A percentile compares a stretch with the other conserved stretches of the same genome.
phyloP scores from a whole-genome alignment of 2,888 invertebrate genomes.

The Polymixis flavicincta region DNA sequence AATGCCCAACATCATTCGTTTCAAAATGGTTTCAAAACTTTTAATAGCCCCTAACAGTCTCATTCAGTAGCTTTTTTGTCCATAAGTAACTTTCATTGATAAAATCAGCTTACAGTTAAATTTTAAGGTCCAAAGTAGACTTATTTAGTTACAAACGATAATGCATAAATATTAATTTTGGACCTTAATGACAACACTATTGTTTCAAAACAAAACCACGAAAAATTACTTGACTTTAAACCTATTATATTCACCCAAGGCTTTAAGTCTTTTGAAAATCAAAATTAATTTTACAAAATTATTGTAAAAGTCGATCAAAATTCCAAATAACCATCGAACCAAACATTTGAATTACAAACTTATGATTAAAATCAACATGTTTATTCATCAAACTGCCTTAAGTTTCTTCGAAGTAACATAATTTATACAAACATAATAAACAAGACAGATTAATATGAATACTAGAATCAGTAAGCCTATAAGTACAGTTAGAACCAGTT shows the following conservation, averaged over 20 bases:
- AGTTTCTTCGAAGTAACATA: conserved; percentile 33
- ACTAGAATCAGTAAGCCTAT: conserved; percentile 31
- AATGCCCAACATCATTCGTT: background rate
- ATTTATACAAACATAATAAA: conserved; percentile 46
- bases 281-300: conserved; percentile 18
- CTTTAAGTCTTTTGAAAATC: background rate
- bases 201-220: conserved; percentile 7
- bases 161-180: background rate
- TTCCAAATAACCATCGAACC: conserved; percentile 16
- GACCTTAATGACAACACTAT: background rate
- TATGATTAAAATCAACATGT: conserved; percentile 39
- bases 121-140: background rate
- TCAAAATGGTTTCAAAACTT: background rate
- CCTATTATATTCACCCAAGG: background rate
- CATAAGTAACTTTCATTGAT: background rate
- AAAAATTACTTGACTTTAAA: conserved; percentile 6
- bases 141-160: too few relatives aligned
- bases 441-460: conserved; percentile 15
- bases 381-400: conserved; percentile 46
- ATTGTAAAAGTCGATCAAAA: conserved; percentile 25
- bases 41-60: background rate
- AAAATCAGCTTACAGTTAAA: background rate
- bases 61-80: background rate
- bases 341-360: conserved; percentile 35
- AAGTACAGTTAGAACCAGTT: conserved; percentile 55